Conservation (phyloP, 2,113 vertebrate genomes). For the Pluvialis apricaria region DNA sequence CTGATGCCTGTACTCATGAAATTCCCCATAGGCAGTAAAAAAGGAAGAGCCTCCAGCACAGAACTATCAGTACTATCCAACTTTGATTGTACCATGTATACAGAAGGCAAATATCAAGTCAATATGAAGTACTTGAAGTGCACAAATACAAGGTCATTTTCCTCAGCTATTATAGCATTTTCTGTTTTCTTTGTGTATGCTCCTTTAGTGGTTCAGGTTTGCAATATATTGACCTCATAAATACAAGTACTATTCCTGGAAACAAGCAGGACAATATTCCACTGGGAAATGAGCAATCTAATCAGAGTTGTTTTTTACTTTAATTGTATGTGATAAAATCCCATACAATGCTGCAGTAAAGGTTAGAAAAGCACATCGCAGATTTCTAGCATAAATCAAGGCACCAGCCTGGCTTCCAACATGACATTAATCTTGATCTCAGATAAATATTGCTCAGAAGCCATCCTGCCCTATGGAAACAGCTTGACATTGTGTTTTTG, state of each 20-base stretch:
- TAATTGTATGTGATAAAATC: constrained; percentile 61
- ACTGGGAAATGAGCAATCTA: constrained; percentile 40
- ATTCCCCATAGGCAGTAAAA: not conserved
- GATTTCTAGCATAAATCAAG: constrained; percentile 62
- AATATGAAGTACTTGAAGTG: not conserved
- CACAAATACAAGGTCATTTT: constrained; percentile 25
- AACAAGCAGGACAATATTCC: constrained; percentile 41
- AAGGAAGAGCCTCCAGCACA: not conserved
- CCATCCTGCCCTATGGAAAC: not conserved
- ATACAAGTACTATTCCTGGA: constrained; percentile 57
- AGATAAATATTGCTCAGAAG: not conserved
- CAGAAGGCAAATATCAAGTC: constrained; percentile 26
- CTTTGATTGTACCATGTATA: constrained; percentile 4
- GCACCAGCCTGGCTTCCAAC: not conserved
- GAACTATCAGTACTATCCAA: not conserved
- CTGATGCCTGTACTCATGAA: not conserved
- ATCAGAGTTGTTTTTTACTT: constrained; percentile 64
- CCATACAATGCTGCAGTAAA: constrained; percentile 56
- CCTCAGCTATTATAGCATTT: not conserved
- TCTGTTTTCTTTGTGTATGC: not conserved
- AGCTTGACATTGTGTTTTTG: not conserved
- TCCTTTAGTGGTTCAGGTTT: not conserved
- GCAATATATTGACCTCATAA: constrained; percentile 53
- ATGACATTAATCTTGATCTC: constrained; percentile 38
- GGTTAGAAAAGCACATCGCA: constrained; percentile 60